Conservation (phyloP, 1,140 invertebrate genomes). For the Cheumatopsyche charites region DNA sequence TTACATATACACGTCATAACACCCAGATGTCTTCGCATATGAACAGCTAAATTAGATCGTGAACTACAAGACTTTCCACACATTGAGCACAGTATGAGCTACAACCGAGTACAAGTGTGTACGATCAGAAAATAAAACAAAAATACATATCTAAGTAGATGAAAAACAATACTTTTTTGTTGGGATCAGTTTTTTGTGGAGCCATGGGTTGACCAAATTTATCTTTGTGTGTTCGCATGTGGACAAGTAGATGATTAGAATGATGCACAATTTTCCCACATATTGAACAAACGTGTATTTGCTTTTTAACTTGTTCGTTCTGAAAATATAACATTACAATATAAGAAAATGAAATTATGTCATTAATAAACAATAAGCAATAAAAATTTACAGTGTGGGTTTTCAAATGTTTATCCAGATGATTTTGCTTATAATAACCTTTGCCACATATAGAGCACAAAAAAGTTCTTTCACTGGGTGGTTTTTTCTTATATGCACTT, state of each 20-base stretch:
- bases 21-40: conserved; percentile 67
- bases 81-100: conserved; percentile 52
- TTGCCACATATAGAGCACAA: conserved; percentile 46
- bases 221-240: conserved; percentile 44
- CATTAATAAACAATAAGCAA: neutral
- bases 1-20: conserved; percentile 66
- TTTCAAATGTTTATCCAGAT: conserved; percentile 42
- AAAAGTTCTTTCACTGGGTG: conserved; percentile 37
- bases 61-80: conserved; percentile 51
- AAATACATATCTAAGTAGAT: neutral
- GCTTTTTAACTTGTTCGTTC: conserved; percentile 31
- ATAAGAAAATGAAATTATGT: neutral
- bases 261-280: conserved; percentile 42
- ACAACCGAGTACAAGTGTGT: conserved; percentile 28
- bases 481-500: conserved; percentile 32
- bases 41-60: conserved; percentile 56
- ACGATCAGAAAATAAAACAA: neutral
- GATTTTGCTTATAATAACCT: conserved; percentile 44
- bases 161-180: conserved; percentile 41
- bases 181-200: conserved; percentile 33
- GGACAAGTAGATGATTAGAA: conserved; percentile 44
- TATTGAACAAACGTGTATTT: conserved; percentile 34
- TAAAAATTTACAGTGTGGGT: conserved; percentile 36
- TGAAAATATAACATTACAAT: neutral
- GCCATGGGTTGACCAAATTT: conserved; percentile 41